Conservation (phyloP, 2,797 vertebrate genomes). For the Ctenochaetus hawaiiensis region DNA sequence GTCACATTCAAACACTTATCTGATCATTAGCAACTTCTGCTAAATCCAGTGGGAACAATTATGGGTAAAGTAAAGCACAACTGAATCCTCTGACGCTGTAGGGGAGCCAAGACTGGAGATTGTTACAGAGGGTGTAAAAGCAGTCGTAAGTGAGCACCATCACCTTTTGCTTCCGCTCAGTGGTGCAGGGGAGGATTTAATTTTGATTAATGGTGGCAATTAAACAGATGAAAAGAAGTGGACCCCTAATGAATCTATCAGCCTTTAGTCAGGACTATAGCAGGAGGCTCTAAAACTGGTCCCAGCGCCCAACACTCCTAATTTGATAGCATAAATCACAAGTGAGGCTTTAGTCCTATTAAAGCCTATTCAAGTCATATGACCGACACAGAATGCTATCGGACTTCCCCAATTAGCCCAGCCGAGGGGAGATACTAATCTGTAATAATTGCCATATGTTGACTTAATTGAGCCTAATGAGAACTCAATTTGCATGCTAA, state of each 20-base stretch:
- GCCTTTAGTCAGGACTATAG: slow-evolving; percentile 40
- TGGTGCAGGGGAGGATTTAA: slow-evolving; percentile 34
- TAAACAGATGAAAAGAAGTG: slow-evolving; percentile 66
- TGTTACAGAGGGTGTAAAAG: slow-evolving; percentile 19
- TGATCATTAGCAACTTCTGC: slow-evolving; percentile 55
- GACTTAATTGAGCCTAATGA: slow-evolving; percentile 38
- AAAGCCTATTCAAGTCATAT: slow-evolving; percentile 48
- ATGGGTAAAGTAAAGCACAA: slow-evolving; percentile 31
- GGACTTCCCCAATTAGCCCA: slow-evolving; percentile 46
- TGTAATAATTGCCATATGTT: slow-evolving; percentile 62
- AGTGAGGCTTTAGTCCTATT: slow-evolving; percentile 38
- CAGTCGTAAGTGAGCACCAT: neutral
- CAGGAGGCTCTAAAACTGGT: slow-evolving; percentile 50
- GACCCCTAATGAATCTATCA: slow-evolving; percentile 64
- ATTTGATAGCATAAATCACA: slow-evolving; percentile 71
- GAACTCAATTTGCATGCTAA: neutral
- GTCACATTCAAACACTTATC: slow-evolving; percentile 56
- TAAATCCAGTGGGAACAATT: slow-evolving; percentile 56
- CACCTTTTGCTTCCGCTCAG: slow-evolving; percentile 39
- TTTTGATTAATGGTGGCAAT: slow-evolving; percentile 76
- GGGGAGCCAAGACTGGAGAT: slow-evolving; percentile 27
- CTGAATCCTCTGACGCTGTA: slow-evolving; percentile 5
- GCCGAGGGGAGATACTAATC: slow-evolving; percentile 46
- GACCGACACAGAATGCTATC: slow-evolving; percentile 41
- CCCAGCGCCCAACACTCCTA: slow-evolving; percentile 38